Conservation (phyloP, 1,140 invertebrate genomes). For the Pseudomyrmex dendroicus region DNA sequence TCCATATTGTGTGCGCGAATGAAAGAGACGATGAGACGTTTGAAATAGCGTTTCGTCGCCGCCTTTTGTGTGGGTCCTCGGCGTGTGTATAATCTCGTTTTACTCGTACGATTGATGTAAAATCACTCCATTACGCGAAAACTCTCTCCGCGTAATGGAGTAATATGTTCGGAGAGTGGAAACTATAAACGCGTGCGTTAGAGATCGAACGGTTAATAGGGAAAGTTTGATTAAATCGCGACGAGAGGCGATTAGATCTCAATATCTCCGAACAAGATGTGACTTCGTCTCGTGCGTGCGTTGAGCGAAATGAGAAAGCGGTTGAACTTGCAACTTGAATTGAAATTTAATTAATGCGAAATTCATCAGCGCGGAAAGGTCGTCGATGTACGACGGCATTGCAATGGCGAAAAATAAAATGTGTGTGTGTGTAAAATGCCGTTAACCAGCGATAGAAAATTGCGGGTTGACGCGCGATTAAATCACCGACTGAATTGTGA, state of each 20-base stretch:
- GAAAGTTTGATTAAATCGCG: constrained; percentile 53
- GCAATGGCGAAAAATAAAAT: constrained; percentile 13
- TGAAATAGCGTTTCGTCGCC: too few relatives aligned
- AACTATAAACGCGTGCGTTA: neutral
- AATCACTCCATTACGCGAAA: too few relatives aligned
- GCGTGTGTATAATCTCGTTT: too few relatives aligned
- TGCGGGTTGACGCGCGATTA: constrained; percentile 28
- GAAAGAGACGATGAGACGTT: too few relatives aligned
- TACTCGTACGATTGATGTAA: too few relatives aligned
- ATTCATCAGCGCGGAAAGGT: constrained; percentile 22
- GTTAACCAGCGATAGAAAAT: constrained; percentile 23
- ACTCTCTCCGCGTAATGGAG: neutral
- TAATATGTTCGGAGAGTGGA: neutral
- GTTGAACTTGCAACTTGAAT: neutral
- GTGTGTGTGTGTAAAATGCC: constrained; percentile 14
- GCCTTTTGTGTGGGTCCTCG: too few relatives aligned
- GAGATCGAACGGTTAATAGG: constrained; percentile 7
- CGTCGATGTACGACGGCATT: constrained; percentile 1
- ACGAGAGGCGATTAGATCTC: constrained; percentile 1
- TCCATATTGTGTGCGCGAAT: too few relatives aligned
- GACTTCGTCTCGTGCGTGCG: constrained; percentile 34
- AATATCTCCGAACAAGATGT: constrained; percentile 6
- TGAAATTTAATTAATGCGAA: constrained; percentile 42
- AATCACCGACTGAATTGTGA: constrained; percentile 2
- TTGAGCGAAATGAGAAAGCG: constrained; percentile 17